Evolutionary conservation across 2,888 invertebrate species (phyloP), one percentile per base, ranked within the genome.

Genomic region (Oligia latruncula): DNA sequence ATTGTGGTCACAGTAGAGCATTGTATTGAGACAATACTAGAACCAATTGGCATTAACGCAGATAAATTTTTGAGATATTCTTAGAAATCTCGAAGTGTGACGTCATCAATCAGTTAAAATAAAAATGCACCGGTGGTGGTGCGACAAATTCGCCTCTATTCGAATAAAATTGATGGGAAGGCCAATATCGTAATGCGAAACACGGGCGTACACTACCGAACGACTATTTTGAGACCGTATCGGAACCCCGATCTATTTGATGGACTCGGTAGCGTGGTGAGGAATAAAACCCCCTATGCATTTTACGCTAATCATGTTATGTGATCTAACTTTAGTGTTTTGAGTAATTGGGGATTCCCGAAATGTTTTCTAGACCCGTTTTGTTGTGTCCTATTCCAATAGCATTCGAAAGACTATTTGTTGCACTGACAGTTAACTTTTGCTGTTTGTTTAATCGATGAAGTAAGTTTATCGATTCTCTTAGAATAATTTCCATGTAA

Each of bases 181-280:
- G 90, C 93, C 95, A 96, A 96, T 96, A 96, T 93, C 93, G 94
- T 95, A 96, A 96, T 95, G 95, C 91, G 92, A 94, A 95, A 92
- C 92, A 90, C 93, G 92, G 92, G 86, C 90, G 87, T 88, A 88
- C 87, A 89, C 90, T 89, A 87, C 89, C 91, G 92, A 92, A 92
- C 94, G 93, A 93, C 93, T 93, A 93, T 94, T 93, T 92, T 90
- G 94, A 94, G 93, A 91, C 92, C 91, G 89, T 96, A 96, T 96
- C 96, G 92, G 86, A 86, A 85, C 90, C 80, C 90, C 93, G 95
- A 96, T 96, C 96, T 96, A 94, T 96, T 96, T 96, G 96, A 96
- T 95, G 95, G 94, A 95, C 93, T 93, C 93, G 91, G 92, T 91
- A 89, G 90, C 90, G 89, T 90, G 90, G 90, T 90, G 89, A 90